Evolutionary conservation across 2,888 invertebrate species (phyloP), one percentile per base, ranked within the genome.

Genomic region (Sturmia bella): DNA sequence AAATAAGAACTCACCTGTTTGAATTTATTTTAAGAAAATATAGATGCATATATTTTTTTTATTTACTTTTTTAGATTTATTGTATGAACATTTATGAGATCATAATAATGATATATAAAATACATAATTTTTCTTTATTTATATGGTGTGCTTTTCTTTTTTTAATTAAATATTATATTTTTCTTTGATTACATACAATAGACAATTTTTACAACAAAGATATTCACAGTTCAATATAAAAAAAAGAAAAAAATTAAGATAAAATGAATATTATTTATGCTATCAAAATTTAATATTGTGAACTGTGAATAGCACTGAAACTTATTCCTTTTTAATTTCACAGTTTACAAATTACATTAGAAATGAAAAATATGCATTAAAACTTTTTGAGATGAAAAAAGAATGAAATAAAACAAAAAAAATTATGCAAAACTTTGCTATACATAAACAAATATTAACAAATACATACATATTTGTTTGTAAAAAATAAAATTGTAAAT

Each of bases 61-160:
- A 83, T 86, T 84, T 80, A 83, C 85, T 83, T 85, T 86, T 85
- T 86, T 74, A 21, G 19, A 75, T 87, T 80, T 84, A 77, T 72
- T 88, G 87, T 88, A 89, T 89, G 89, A 89, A 90, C 88, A 89
- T 89, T 89, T 88, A 90, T 90, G 89, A 90, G 89, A 90, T 90
- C 89, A 90, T 90, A 87, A 88, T 84, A 83, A 85, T 84, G 75
- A 84, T 82, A 82, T 75, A 78, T 77, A 79, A 79, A 78, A 75
- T 76, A 76, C 66, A 78, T 74, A 57, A 80, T 77, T 32, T 32
- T 43, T 74, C 21, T 73, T 61, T 59, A 43, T 70, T 75, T 75
- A 74, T 63, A 41, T 27, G 24, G 2, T 77, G 17, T 27, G 27
- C 74, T 50, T 59, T 75, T 68, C 37, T 61, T 68, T 56, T 39